These are phyloP conservation scores for Synodontis membranacea DNA, from an alignment of 2,113 vertebrate genomes.

Conservation along the genomic window DNA sequence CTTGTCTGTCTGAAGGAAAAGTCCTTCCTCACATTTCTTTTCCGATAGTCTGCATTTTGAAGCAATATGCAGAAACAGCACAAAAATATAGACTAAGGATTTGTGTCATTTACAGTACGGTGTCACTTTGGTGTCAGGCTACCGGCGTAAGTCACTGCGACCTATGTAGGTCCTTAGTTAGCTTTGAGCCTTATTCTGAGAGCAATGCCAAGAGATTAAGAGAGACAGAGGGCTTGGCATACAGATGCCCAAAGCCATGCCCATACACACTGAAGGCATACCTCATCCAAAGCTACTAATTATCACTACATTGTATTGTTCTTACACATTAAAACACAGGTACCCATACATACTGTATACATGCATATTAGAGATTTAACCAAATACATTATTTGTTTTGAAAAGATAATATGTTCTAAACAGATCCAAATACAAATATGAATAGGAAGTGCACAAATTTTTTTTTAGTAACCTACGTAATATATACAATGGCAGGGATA, in stretches of 20 bases:
- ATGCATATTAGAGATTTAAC: background rate
- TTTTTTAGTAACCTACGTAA: background rate
- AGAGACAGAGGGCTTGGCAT: slow-evolving; percentile 46
- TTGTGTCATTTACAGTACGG: slow-evolving; percentile 25
- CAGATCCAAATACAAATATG: background rate
- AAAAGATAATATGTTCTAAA: background rate
- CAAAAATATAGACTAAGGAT: slow-evolving; percentile 14
- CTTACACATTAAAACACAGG: background rate
- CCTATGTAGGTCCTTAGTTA: slow-evolving; percentile 59
- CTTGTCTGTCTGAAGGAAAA: slow-evolving; percentile 10
- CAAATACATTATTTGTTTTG: background rate
- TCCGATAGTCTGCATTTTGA: background rate
- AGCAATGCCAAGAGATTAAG: slow-evolving; percentile 60
- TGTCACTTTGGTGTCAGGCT: slow-evolving; percentile 14
- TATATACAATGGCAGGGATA: background rate
- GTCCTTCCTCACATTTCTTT: background rate
- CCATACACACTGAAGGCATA: slow-evolving; percentile 32
- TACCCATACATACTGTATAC: background rate
- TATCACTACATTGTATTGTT: slow-evolving; percentile 33
- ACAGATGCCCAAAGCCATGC: slow-evolving; percentile 33
- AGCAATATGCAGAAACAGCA: background rate
- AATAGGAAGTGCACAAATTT: background rate
- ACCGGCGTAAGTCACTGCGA: slow-evolving; percentile 54
- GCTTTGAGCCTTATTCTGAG: slow-evolving; percentile 66
- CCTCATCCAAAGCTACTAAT: slow-evolving; percentile 40